Evolutionary conservation across 2,888 invertebrate genomes (phyloP), one percentile per base, ranked within the genome.

Genomic region (Luffia ferchaultella): DNA sequence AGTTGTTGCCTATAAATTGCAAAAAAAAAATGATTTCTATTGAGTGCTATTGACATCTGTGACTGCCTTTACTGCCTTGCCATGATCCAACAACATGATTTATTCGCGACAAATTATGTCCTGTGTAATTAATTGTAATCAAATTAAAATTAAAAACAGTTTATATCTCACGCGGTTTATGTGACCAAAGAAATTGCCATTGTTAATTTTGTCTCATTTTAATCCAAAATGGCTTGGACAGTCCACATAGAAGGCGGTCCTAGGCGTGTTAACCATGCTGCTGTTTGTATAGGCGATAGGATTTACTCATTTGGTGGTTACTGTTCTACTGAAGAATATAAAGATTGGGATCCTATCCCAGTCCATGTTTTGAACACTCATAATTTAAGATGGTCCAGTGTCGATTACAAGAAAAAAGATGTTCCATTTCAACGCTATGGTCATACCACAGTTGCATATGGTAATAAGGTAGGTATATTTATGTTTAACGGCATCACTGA

Each of bases 251-350:
- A 94, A 67, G 96, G 95, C 20, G 96, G 96, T n/a, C 97, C 96
- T 16, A 87, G 92, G 62, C 86, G 96, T 54, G 96, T 96, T 15
- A 96, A 96, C 72, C 96, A 96, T 85, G 95, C 96, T n/a, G 95
- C 94, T 2, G 94, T 92, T 18, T 86, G 89, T 52, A 89, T 95
- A 42, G 90, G 88, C 18, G 88, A 91, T 58, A 89, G 87, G 64
- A 93, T 97, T 57, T 96, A 90, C 73, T 93, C 94, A 0, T 96
- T 97, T 70, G 96, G 97, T 42, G 97, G 97, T 19, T 97, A 95
- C 68, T 95, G 93, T 67, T 93, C 94, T 30, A 91, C 91, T 9
- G 93, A 93, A 61, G 91, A 93, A 63, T 93, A 92, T 62, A 86
- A 87, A 52, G 86, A 88, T 54, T 88, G 88, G 70, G 86, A 89